A percentile compares a stretch with the other conserved stretches of the same genome.
phyloP scores from a whole-genome alignment of 2,888 invertebrate species.

The Plagiodera versicolora region DNA sequence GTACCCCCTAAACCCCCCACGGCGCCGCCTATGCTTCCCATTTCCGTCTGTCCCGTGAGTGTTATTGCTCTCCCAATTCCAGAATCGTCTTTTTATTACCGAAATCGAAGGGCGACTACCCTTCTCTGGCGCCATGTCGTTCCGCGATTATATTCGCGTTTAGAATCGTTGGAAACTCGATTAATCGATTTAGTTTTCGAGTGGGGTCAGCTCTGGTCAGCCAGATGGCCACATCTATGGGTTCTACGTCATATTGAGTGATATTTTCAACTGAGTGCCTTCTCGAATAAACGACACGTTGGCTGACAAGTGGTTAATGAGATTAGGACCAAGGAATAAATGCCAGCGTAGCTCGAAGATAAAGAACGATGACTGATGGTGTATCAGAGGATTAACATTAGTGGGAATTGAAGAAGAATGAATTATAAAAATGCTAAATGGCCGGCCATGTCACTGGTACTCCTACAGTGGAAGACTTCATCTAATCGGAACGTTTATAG shows the following conservation, averaged over 20 bases:
- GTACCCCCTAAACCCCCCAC: no score
- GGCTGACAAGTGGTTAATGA: neutral
- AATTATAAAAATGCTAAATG: neutral
- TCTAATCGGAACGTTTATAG: slow-evolving; percentile 1
- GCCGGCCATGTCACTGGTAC: neutral
- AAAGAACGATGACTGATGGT: neutral
- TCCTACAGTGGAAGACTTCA: neutral
- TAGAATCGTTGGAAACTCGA: neutral
- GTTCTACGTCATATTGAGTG: no score
- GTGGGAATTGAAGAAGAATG: neutral
- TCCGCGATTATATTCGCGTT: slow-evolving; percentile 7
- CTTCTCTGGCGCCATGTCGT: neutral
- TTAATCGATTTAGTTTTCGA: neutral
- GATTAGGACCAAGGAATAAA: neutral
- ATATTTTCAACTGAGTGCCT: neutral
- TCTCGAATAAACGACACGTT: neutral
- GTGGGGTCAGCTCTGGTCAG: neutral
- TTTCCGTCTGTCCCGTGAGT: slow-evolving; percentile 7
- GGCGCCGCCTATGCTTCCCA: neutral
- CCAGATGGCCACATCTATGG: neutral
- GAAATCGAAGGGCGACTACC: slow-evolving; percentile 5
- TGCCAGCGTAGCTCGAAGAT: neutral
- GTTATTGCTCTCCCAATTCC: slow-evolving; percentile 8
- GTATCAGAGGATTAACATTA: neutral
- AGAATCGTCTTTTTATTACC: slow-evolving; percentile 11